Percentiles rank a stretch among this genome's conserved stretches.
phyloP scores from a whole-genome alignment of 1,140 invertebrate genomes.

The Drosophila rhopaloa region DNA sequence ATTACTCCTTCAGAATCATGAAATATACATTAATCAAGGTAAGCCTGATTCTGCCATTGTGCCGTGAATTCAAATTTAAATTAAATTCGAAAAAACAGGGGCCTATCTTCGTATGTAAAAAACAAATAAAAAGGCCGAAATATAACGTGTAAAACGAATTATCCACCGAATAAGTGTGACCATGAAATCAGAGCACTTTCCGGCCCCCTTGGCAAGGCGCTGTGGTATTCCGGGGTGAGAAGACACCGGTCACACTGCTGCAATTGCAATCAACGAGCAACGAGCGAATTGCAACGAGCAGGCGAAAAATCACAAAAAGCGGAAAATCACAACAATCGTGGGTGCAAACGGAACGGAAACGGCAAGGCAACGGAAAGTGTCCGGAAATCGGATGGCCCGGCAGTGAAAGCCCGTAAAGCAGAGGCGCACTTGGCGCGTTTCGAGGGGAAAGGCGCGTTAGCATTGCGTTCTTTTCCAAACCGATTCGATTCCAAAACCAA shows the following conservation, averaged over 20 bases:
- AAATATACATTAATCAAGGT: too few species aligned
- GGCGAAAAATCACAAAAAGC: constrained; percentile 57
- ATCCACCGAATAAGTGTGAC: background rate
- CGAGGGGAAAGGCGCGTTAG: constrained; percentile 56
- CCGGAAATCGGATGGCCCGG: constrained; percentile 29
- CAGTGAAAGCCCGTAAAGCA: constrained; percentile 28
- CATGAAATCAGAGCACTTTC: background rate
- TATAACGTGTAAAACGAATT: background rate
- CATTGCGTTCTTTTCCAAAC: constrained; percentile 75
- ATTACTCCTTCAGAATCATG: too few species aligned
- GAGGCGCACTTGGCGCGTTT: constrained; percentile 63
- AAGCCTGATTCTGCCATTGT: too few species aligned
- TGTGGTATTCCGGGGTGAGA: background rate
- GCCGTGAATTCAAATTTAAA: too few species aligned
- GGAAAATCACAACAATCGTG: constrained; percentile 65
- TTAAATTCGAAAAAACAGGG: too few species aligned
- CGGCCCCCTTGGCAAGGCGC: background rate
- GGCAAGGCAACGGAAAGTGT: constrained; percentile 24
- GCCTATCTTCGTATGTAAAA: background rate
- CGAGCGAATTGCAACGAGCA: constrained; percentile 25
- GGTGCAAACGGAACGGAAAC: constrained; percentile 50
- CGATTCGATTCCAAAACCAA: constrained; percentile 52
- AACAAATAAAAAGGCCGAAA: background rate
- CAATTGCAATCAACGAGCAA: constrained; percentile 66
- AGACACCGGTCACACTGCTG: background rate